A percentile compares a stretch with the other conserved stretches of the same genome.
These are phyloP conservation scores for Varanus komodoensis DNA, from an alignment of 2,113 vertebrate genomes.

Conservation along the genomic window DNA sequence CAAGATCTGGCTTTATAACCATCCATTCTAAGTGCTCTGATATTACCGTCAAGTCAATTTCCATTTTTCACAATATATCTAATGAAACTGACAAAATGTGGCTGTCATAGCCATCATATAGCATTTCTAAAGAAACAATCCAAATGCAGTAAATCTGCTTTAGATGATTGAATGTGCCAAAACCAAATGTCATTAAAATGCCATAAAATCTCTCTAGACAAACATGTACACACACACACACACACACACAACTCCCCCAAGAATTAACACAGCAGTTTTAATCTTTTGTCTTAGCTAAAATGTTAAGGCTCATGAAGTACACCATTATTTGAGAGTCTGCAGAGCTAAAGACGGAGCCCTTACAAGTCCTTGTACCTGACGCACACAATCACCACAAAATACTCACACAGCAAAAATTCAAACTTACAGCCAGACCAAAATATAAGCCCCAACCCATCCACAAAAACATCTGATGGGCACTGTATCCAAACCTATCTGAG, in stretches of 20 bases:
- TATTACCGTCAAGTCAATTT: background rate
- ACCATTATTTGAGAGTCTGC: background rate
- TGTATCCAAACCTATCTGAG: too few species aligned
- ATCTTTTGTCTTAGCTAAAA: background rate
- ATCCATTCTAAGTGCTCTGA: background rate
- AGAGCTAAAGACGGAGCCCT: background rate
- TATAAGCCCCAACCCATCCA: background rate
- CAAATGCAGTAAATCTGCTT: background rate
- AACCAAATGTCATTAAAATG: background rate
- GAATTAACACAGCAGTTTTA: background rate
- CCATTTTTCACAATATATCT: background rate
- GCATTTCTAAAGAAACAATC: background rate
- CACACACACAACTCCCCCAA: too few species aligned
- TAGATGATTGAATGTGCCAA: background rate
- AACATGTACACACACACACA: background rate
- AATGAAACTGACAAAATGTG: background rate
- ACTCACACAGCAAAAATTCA: background rate
- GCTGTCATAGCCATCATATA: background rate
- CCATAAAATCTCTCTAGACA: background rate
- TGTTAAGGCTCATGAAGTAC: background rate
- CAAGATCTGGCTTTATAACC: background rate
- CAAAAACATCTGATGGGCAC: background rate
- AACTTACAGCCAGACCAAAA: background rate
- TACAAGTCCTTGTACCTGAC: background rate
- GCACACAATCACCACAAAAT: background rate